phyloP scores from a whole-genome alignment of 2,888 invertebrate species.

The Sphecodes monilicornis region DNA sequence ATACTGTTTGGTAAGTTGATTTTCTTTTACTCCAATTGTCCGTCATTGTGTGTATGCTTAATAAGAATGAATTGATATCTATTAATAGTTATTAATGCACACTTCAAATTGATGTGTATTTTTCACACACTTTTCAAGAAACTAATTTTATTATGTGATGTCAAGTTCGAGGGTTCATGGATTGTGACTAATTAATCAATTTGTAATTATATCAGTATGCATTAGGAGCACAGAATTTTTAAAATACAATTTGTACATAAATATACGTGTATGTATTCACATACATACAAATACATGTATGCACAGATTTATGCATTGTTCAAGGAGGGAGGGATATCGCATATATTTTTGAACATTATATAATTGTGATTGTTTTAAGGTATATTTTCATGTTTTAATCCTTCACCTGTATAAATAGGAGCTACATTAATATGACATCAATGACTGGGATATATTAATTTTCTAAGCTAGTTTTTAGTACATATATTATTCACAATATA shows the following conservation, averaged over 20 bases:
- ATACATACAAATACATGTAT: conserved; percentile 27
- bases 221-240: conserved; percentile 29
- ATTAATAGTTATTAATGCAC: conserved; percentile 65
- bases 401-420: conserved; percentile 11
- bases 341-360: neutral
- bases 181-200: conserved; percentile 69
- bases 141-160: conserved; percentile 62
- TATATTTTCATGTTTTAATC: conserved; percentile 20
- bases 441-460: conserved; percentile 31
- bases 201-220: conserved; percentile 39
- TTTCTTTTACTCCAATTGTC: conserved; percentile 66
- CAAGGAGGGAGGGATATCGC: neutral
- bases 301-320: conserved; percentile 26
- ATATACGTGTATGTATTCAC: conserved; percentile 35
- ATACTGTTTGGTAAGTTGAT: conserved; percentile 82
- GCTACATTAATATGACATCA: conserved; percentile 22
- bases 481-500: conserved; percentile 19
- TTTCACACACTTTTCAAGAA: conserved; percentile 48
- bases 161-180: conserved; percentile 65
- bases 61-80: conserved; percentile 63
- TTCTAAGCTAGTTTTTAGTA: conserved; percentile 32
- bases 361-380: conserved; percentile 23
- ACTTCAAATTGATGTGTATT: conserved; percentile 53
- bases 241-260: conserved; percentile 50
- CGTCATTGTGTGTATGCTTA: conserved; percentile 67